phyloP scores from a whole-genome alignment of 2,797 vertebrate genomes.

The Botia almorhae region DNA sequence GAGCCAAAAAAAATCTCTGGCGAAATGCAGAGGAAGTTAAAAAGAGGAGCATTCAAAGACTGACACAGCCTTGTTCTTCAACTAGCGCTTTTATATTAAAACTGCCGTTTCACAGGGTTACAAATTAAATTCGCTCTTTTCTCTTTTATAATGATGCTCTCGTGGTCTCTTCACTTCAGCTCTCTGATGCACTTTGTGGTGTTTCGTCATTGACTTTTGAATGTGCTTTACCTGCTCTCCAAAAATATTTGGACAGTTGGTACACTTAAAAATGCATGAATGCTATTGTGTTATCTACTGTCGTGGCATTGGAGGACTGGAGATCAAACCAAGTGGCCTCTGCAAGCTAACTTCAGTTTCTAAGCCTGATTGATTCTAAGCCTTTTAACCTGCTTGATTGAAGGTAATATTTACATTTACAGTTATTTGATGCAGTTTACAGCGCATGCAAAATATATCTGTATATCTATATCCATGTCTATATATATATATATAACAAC shows the following conservation, averaged over 20 bases:
- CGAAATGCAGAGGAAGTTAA: slow-evolving; percentile 24
- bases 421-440: too few relatives aligned
- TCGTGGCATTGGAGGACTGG: not conserved
- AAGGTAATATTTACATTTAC: too few relatives aligned
- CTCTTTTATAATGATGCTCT: too few relatives aligned
- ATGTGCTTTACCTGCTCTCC: not conserved
- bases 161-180: not conserved
- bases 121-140: slow-evolving; percentile 20
- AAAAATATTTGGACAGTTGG: not conserved
- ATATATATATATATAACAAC: too few relatives aligned
- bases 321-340: too few relatives aligned
- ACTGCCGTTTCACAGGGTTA: slow-evolving; percentile 8
- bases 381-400: too few relatives aligned
- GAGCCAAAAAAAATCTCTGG: slow-evolving; percentile 52
- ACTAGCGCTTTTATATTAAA: slow-evolving; percentile 49
- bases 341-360: not conserved
- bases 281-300: not conserved
- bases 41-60: slow-evolving; percentile 38
- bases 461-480: too few relatives aligned
- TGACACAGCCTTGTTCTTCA: slow-evolving; percentile 50
- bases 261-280: not conserved
- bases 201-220: slow-evolving; percentile 6
- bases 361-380: too few relatives aligned
- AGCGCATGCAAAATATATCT: too few relatives aligned
- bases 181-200: not conserved